Evolutionary conservation across 1,140 invertebrate genomes (phyloP).

Genomic region (Grapholita molesta): DNA sequence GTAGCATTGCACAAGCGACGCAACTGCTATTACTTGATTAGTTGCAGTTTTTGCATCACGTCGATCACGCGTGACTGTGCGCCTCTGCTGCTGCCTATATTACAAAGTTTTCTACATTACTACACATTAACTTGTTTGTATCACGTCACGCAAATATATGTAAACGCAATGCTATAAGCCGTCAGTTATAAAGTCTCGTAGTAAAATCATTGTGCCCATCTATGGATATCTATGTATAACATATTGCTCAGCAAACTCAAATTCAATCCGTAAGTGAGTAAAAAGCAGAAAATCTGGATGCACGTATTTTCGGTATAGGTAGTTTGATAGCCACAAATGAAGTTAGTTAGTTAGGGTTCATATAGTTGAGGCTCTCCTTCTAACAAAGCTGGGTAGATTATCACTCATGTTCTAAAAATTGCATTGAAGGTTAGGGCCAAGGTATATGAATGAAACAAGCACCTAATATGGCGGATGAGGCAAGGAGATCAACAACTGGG

Average conservation of each 20-base stretch:
- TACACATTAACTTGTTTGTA: slow-evolving; percentile 25
- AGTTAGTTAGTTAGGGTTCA: background rate
- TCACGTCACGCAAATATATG: slow-evolving; percentile 31
- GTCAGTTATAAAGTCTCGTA: no score
- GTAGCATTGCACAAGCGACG: slow-evolving; percentile 39
- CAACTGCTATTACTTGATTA: slow-evolving; percentile 33
- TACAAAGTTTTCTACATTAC: slow-evolving; percentile 14
- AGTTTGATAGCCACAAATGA: background rate
- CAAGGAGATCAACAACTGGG: slow-evolving; percentile 6
- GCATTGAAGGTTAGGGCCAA: background rate
- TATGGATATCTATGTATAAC: no score
- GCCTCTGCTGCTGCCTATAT: slow-evolving; percentile 7
- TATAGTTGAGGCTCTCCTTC: background rate
- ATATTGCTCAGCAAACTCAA: background rate
- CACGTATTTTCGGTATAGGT: no score
- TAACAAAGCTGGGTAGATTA: slow-evolving; percentile 30
- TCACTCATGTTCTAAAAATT: background rate
- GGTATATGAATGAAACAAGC: background rate
- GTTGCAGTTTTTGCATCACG: slow-evolving; percentile 39
- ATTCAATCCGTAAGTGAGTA: no score
- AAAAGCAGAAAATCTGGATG: no score
- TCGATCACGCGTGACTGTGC: slow-evolving; percentile 34
- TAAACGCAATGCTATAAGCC: slow-evolving; percentile 18
- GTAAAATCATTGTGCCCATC: no score
- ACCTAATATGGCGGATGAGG: background rate